phyloP scores from a whole-genome alignment of 2,113 vertebrate genomes.

The Callionymus lyra region DNA sequence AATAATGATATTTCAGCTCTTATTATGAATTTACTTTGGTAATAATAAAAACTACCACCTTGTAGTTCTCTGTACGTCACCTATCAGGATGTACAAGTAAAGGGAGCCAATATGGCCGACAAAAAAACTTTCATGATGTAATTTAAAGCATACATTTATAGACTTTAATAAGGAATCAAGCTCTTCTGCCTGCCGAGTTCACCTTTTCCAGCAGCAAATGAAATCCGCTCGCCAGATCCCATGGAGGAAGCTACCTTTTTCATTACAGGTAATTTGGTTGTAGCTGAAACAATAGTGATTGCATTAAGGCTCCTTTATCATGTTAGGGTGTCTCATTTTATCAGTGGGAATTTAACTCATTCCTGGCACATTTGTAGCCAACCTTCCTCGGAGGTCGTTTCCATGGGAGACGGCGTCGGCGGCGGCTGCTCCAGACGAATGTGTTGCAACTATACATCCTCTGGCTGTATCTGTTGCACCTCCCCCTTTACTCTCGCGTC shows the following conservation, averaged over 20 bases:
- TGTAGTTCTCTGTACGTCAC: no score
- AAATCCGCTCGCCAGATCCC: slow-evolving; percentile 2
- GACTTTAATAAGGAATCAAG: no score
- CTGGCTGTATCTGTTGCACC: slow-evolving; percentile 17
- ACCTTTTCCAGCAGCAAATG: slow-evolving; percentile 15
- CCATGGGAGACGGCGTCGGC: slow-evolving; percentile 41
- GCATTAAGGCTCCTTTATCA: slow-evolving; percentile 44
- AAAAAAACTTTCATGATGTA: no score
- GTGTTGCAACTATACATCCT: slow-evolving; percentile 25
- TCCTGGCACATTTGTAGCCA: slow-evolving; percentile 37
- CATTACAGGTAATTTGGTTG: slow-evolving; percentile 54
- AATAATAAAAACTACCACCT: no score
- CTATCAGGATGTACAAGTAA: no score
- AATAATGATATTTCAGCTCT: no score
- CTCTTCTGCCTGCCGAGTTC: slow-evolving; percentile 1
- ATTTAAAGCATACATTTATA: no score
- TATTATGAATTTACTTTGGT: no score
- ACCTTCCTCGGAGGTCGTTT: slow-evolving; percentile 57
- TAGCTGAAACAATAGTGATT: slow-evolving; percentile 47
- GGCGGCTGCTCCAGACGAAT: slow-evolving; percentile 45
- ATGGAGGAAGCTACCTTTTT: slow-evolving; percentile 27
- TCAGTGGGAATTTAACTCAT: slow-evolving; percentile 44
- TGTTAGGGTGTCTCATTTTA: slow-evolving; percentile 52
- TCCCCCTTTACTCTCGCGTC: slow-evolving; percentile 7
- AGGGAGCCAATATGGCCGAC: no score